Conservation (phyloP, 1,140 invertebrate genomes). For the Lasaia peninsularis region DNA sequence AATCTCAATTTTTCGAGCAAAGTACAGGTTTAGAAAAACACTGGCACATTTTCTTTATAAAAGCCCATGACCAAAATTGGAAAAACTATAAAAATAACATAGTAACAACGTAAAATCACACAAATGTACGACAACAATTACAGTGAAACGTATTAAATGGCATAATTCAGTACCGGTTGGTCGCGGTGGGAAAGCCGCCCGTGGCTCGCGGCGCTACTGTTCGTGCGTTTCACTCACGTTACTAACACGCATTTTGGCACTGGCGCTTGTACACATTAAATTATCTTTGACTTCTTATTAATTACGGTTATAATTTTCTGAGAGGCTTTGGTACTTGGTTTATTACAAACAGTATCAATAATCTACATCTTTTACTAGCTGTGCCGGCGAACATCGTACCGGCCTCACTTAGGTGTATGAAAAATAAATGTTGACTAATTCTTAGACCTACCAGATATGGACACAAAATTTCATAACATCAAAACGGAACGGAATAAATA, state of each 20-base stretch:
- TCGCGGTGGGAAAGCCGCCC: constrained; percentile 56
- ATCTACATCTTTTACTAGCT: background rate
- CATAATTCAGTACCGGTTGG: constrained; percentile 18
- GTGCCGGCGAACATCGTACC: no score
- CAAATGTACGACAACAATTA: constrained; percentile 32
- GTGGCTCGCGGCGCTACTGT: constrained; percentile 60
- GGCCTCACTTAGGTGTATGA: no score
- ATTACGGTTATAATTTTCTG: constrained; percentile 20
- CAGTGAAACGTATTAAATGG: constrained; percentile 19
- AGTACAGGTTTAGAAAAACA: no score
- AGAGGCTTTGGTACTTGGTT: background rate
- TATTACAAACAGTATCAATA: background rate
- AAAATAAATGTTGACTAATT: no score
- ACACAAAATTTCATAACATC: no score
- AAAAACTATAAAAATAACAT: no score
- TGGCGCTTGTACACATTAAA: constrained; percentile 42
- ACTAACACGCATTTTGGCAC: constrained; percentile 51
- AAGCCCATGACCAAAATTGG: no score
- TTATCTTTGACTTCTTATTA: constrained; percentile 56
- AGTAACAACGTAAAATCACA: background rate
- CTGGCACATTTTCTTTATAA: no score
- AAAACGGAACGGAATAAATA: background rate
- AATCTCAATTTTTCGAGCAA: no score
- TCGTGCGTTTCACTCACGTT: constrained; percentile 63
- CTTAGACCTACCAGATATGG: no score